phyloP scores from a whole-genome alignment of 2,797 vertebrate species.

The Psittacula echo region DNA sequence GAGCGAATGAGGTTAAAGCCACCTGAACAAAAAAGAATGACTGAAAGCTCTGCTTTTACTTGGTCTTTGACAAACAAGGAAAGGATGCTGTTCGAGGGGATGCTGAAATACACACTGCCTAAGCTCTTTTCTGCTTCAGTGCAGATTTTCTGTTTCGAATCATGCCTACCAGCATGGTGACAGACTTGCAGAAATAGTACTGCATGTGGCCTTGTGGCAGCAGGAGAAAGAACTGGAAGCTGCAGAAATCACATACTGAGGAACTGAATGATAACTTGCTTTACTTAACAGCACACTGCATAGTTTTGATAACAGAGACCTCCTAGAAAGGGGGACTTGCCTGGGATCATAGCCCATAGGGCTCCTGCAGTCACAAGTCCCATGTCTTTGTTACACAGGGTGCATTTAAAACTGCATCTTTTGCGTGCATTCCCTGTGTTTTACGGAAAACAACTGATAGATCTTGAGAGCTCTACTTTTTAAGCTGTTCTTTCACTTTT shows the following conservation, averaged over 20 bases:
- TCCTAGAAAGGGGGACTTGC: background rate
- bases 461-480: background rate
- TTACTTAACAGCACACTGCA: background rate
- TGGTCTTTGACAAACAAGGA: background rate
- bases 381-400: background rate
- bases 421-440: background rate
- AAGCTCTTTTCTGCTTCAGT: background rate
- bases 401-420: background rate
- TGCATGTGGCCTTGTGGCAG: background rate
- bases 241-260: background rate
- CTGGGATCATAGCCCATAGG: background rate
- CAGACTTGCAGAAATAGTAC: background rate
- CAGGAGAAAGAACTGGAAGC: background rate
- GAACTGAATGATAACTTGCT: background rate
- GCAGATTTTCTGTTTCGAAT: background rate
- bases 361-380: background rate
- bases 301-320: background rate
- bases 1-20: rapidly evolving
- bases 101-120: background rate
- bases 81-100: background rate
- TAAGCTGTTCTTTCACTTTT: background rate
- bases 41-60: background rate
- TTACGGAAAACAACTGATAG: background rate
- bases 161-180: background rate
- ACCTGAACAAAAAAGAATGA: background rate